Evolutionary conservation across 1,140 invertebrate species (phyloP).

Genomic region (Ridgeia piscesae): DNA sequence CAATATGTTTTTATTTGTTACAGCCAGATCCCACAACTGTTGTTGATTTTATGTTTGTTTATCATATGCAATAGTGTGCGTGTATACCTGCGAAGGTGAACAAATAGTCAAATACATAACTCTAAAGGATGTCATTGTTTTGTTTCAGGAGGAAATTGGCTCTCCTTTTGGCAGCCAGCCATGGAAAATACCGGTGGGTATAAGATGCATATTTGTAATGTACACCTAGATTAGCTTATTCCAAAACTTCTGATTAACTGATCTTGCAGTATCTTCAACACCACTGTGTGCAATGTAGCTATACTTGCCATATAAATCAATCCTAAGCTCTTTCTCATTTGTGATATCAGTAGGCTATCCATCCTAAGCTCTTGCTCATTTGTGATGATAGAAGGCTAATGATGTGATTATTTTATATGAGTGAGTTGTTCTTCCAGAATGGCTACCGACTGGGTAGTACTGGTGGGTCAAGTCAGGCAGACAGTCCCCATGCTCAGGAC

Average conservation of each 20-base stretch:
- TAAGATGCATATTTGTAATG: background rate
- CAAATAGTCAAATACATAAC: too few species aligned
- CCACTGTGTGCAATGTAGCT: background rate
- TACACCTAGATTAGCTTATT: background rate
- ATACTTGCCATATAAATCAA: background rate
- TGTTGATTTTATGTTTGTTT: background rate
- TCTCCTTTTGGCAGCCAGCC: background rate
- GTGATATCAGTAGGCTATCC: background rate
- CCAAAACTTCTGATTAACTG: background rate
- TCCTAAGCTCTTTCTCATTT: background rate
- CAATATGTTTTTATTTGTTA: too few species aligned
- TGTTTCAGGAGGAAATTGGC: background rate
- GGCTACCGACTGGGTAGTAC: background rate
- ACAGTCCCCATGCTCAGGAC: background rate
- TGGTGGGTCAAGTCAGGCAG: background rate
- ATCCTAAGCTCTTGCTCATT: background rate
- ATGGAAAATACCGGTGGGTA: background rate
- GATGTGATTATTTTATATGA: background rate
- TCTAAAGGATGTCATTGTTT: background rate
- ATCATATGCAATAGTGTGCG: too few species aligned
- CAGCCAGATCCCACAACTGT: background rate
- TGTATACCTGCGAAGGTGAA: too few species aligned
- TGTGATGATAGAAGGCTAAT: background rate
- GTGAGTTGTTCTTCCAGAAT: background rate
- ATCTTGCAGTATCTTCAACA: background rate